phyloP scores from a whole-genome alignment of 2,797 vertebrate species.

The Chaenodraco wilsoni region DNA sequence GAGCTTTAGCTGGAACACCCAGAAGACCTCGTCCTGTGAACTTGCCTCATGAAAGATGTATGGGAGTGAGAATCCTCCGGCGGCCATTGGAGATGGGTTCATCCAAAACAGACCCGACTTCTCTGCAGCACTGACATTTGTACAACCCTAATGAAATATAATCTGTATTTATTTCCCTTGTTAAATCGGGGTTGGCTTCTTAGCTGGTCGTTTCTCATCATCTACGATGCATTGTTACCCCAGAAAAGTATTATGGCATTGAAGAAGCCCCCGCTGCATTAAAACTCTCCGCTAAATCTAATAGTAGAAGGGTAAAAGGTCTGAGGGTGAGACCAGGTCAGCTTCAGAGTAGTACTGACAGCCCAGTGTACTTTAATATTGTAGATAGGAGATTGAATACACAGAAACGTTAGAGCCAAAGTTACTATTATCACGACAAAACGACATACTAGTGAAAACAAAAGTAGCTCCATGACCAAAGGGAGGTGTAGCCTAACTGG shows the following conservation, averaged over 20 bases:
- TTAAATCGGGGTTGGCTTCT: constrained; percentile 22
- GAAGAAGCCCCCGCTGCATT: constrained; percentile 11
- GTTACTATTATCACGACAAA: neutral
- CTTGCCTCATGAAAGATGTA: constrained; percentile 23
- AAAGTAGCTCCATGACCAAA: neutral
- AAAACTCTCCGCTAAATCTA: constrained; percentile 35
- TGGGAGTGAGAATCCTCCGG: neutral
- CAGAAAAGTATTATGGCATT: constrained; percentile 7
- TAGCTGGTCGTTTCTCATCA: constrained; percentile 19
- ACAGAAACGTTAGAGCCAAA: neutral
- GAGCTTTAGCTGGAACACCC: constrained; percentile 23
- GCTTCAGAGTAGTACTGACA: neutral
- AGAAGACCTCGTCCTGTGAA: constrained; percentile 46
- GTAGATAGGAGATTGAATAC: neutral
- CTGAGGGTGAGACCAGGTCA: constrained; percentile 26
- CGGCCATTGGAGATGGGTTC: constrained; percentile 10
- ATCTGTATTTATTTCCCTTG: constrained; percentile 5
- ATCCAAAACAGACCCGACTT: constrained; percentile 16
- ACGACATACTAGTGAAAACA: neutral
- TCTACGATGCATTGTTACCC: constrained; percentile 10
- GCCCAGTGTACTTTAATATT: neutral
- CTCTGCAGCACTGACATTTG: constrained; percentile 39
- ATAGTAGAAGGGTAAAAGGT: constrained; percentile 15
- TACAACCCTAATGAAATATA: constrained; percentile 18
- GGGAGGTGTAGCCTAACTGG: no score